These are phyloP conservation scores for Scaptomyza montana DNA, from an alignment of 1,140 invertebrate species.

Conservation along the genomic window DNA sequence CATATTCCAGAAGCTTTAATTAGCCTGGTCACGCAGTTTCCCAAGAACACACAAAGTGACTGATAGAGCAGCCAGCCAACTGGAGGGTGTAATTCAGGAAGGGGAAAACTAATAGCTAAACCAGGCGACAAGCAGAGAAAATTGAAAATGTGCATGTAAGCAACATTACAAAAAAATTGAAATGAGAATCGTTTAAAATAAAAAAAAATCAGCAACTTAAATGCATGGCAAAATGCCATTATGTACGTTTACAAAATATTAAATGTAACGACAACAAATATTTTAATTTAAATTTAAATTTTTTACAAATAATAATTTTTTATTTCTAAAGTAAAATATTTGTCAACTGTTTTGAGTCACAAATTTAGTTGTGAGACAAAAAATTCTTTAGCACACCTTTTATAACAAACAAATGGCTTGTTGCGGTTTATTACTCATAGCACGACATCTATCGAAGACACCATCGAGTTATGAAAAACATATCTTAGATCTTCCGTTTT, in stretches of 20 bases:
- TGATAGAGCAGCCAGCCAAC: conserved; percentile 7
- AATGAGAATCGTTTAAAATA: background rate
- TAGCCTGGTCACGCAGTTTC: conserved; percentile 79
- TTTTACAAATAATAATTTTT: too few relatives aligned
- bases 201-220: too few relatives aligned
- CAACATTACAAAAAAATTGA: conserved; percentile 1
- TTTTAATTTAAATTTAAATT: background rate
- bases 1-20: conserved; percentile 73
- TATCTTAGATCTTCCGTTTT: conserved; percentile 15
- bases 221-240: background rate
- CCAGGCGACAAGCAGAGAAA: conserved; percentile 44
- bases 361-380: background rate
- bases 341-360: too few relatives aligned
- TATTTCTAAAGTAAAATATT: too few relatives aligned
- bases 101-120: conserved; percentile 34
- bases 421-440: background rate
- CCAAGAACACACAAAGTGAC: conserved; percentile 35
- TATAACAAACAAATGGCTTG: background rate
- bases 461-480: conserved; percentile 1
- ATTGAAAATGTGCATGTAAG: conserved; percentile 33
- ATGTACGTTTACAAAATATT: background rate
- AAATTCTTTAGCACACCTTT: background rate
- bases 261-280: background rate
- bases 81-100: background rate
- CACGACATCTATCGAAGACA: background rate